phyloP scores from a whole-genome alignment of 2,113 vertebrate species.

The Eulemur macaco region DNA sequence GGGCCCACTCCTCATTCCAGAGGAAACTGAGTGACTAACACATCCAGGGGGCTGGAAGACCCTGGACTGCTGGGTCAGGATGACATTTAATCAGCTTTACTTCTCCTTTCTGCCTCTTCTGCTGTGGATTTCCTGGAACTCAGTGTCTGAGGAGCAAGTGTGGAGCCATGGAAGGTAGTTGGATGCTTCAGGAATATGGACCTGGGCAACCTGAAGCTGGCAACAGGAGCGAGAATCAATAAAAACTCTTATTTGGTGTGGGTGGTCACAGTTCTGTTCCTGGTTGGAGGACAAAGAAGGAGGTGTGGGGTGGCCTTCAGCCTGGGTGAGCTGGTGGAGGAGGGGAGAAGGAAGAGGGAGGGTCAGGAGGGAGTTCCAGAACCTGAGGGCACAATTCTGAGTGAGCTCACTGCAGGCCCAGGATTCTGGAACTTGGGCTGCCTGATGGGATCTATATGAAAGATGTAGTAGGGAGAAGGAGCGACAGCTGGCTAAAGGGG shows the following conservation, averaged over 20 bases:
- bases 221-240: neutral
- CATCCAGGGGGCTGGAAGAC: neutral
- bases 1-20: neutral
- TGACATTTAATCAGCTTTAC: neutral
- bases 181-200: neutral
- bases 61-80: neutral
- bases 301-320: neutral
- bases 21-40: neutral
- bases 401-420: conserved; percentile 76
- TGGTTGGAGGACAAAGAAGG: neutral
- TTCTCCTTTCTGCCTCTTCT: conserved; percentile 13
- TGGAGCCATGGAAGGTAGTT: neutral
- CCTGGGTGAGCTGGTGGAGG: neutral
- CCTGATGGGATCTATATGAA: conserved; percentile 60
- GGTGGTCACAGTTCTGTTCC: neutral
- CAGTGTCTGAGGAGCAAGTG: neutral
- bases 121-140: neutral
- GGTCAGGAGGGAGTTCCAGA: conserved; percentile 65
- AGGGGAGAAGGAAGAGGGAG: neutral
- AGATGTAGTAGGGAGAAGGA: conserved; percentile 73
- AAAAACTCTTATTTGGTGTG: neutral
- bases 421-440: conserved; percentile 75
- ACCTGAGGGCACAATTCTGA: conserved; percentile 61
- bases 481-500: conserved; percentile 74
- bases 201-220: neutral